These are phyloP conservation scores for Aurelia aurita complex sp. Pacific DNA, from an alignment of 30 jellyfish, hydroid and myxozoan species.

Conservation along the genomic window DNA sequence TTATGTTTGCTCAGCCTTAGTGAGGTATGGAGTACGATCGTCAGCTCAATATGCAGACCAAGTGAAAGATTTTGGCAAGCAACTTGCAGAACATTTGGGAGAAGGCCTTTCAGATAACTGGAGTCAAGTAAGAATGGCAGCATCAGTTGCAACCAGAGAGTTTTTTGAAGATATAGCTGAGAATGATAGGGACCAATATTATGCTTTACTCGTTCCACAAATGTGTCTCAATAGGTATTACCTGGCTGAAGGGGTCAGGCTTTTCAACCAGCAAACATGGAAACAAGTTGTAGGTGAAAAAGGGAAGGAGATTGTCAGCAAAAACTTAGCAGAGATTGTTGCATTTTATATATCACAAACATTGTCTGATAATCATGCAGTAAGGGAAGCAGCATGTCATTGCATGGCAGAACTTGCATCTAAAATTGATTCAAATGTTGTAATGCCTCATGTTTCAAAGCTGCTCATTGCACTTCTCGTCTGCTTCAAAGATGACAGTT, in stretches of 20 bases:
- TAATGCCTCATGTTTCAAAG: conserved; percentile 71
- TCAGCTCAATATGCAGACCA: conserved; percentile 47
- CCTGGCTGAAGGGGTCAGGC: conserved; percentile 97
- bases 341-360: conserved; percentile 86
- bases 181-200: conserved; percentile 64
- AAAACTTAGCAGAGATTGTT: conserved; percentile 62
- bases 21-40: conserved; percentile 79
- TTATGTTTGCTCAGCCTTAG: conserved; percentile 95
- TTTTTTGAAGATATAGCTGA: conserved; percentile 80
- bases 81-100: conserved; percentile 72
- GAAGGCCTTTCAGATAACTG: conserved; percentile 96
- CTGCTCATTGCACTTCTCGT: conserved; percentile 78
- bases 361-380: conserved; percentile 96
- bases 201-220: conserved; percentile 81
- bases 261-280: conserved; percentile 97
- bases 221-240: conserved; percentile 95
- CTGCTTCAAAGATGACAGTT: conserved; percentile 97
- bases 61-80: conserved; percentile 75
- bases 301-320: conserved; percentile 86
- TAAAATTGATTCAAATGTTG: conserved; percentile 59
- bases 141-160: conserved; percentile 97
- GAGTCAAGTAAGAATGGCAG: conserved; percentile 99
- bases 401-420: conserved; percentile 98
- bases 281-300: conserved; percentile 77
- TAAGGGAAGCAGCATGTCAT: conserved; percentile 99